Evolutionary conservation across 1,140 invertebrate species (phyloP).

Genomic region (Nixonia krombeini): DNA sequence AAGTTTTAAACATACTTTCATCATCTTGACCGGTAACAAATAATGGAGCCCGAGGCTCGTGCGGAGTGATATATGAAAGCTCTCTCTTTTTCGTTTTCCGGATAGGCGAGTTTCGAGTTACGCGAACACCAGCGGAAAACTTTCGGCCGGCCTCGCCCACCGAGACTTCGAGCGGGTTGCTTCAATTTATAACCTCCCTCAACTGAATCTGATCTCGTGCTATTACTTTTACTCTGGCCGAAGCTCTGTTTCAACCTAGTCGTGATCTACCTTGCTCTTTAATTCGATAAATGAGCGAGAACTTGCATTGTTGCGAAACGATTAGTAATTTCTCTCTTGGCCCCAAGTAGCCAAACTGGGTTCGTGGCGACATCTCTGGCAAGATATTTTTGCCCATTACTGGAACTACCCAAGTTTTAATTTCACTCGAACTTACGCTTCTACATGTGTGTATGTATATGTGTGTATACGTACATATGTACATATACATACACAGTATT

Average conservation of each 20-base stretch:
- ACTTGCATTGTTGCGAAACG: conserved; percentile 6
- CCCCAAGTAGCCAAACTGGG: too few species aligned
- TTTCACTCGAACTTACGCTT: too few species aligned
- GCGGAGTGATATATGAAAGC: conserved; percentile 60
- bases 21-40: conserved; percentile 59
- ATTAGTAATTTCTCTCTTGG: conserved; percentile 10
- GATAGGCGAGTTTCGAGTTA: conserved; percentile 67
- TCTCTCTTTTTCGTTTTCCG: conserved; percentile 63
- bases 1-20: conserved; percentile 31
- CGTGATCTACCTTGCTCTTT: conserved; percentile 43
- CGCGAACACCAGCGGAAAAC: conserved; percentile 63
- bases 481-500: too few species aligned
- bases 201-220: conserved; percentile 64
- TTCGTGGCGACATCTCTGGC: too few species aligned
- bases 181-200: conserved; percentile 66
- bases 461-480: too few species aligned
- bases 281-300: conserved; percentile 41
- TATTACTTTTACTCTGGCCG: conserved; percentile 55
- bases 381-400: too few species aligned
- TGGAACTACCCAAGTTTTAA: too few species aligned
- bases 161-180: conserved; percentile 57
- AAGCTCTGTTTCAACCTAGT: conserved; percentile 37
- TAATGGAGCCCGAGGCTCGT: conserved; percentile 36
- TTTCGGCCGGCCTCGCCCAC: conserved; percentile 56
- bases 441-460: too few species aligned